Evolutionary conservation across 1,140 invertebrate species (phyloP), one percentile per base, ranked within the genome.

Genomic region (Mizuhopecten yessoensis): DNA sequence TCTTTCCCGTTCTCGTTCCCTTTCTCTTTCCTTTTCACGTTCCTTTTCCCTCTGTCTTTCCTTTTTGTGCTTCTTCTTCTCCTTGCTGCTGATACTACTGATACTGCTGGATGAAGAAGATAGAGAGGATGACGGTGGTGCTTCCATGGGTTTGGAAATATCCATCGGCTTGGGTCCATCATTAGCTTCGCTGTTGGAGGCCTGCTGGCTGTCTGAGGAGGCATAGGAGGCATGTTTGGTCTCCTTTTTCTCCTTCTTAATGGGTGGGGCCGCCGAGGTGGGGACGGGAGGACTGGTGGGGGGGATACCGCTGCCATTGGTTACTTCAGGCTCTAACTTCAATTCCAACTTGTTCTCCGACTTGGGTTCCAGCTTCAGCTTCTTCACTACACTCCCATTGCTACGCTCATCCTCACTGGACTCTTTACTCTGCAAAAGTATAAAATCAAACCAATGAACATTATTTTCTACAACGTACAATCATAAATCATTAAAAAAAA

Each of bases 261-360:
- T 75, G 23, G 57, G 57, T 90, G 33, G 87, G 36, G 33, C 13
- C 5, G 36, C 36, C 36, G 36, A 13, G 36, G 5, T 39, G 57
- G 49, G 33, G 75, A 88, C 57, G 86, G 34, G 39, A n/a, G 45
- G 33, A 39, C 33, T 86, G 49, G 39, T 49, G 42, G 87, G 13
- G 90, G 33, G 33, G 88, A 45, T 86, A 34, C 49, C 17, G 87
- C 23, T 45, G 87, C 45, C 87, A 45, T 39, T 34, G 89, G 89
- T 88, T 23, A 45, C 87, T 45, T 89, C 91, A 10, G 89, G 34
- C 33, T 93, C 91, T n/a, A 86, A 42, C 90, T 90, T 92, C 42
- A 23, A 33, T 57, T 92, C 57, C 17, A 17, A 75, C 57, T 75
- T 75, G 23, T 17, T 29, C 86, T 92, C 57, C 29, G n/a, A 29